These are phyloP conservation scores for Drosophila funebris DNA, from an alignment of 1,140 invertebrate genomes.

Conservation along the genomic window DNA sequence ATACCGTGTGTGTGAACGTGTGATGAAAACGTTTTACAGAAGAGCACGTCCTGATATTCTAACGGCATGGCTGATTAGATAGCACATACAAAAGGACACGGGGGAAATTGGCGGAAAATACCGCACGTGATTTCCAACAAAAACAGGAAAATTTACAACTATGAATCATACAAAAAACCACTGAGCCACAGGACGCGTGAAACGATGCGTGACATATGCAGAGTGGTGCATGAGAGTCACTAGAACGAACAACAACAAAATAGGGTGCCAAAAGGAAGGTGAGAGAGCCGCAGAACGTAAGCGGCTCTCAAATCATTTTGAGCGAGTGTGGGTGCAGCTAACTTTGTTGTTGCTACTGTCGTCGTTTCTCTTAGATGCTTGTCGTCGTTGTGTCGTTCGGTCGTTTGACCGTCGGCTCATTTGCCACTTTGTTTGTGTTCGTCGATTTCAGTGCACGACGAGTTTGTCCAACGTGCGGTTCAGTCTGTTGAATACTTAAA, in stretches of 20 bases:
- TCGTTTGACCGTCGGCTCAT: slow-evolving; percentile 54
- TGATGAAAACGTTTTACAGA: slow-evolving; percentile 45
- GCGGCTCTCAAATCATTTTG: slow-evolving; percentile 37
- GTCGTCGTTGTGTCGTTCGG: slow-evolving; percentile 29
- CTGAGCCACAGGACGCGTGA: slow-evolving; percentile 36
- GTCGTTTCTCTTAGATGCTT: slow-evolving; percentile 33
- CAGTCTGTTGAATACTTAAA: slow-evolving; percentile 28
- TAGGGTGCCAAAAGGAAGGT: not conserved
- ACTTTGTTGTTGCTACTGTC: slow-evolving; percentile 3
- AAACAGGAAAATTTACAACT: slow-evolving; percentile 57
- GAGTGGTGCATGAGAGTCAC: slow-evolving; percentile 5
- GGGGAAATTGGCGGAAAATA: slow-evolving; percentile 72
- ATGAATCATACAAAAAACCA: slow-evolving; percentile 61
- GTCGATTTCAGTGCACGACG: slow-evolving; percentile 43
- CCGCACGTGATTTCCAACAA: slow-evolving; percentile 80
- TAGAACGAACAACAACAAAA: not conserved
- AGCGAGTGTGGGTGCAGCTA: slow-evolving; percentile 45
- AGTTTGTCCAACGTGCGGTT: slow-evolving; percentile 65
- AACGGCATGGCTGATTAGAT: slow-evolving; percentile 54
- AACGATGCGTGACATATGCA: slow-evolving; percentile 45
- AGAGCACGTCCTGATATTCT: slow-evolving; percentile 62
- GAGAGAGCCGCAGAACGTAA: slow-evolving; percentile 4
- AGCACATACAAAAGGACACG: slow-evolving; percentile 6
- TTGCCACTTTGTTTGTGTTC: slow-evolving; percentile 59
- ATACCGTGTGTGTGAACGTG: slow-evolving; percentile 61